A percentile compares a stretch with the other conserved stretches of the same genome.
Evolutionary conservation across 2,113 vertebrate species (phyloP).

Genomic region (Zosterops borbonicus): DNA sequence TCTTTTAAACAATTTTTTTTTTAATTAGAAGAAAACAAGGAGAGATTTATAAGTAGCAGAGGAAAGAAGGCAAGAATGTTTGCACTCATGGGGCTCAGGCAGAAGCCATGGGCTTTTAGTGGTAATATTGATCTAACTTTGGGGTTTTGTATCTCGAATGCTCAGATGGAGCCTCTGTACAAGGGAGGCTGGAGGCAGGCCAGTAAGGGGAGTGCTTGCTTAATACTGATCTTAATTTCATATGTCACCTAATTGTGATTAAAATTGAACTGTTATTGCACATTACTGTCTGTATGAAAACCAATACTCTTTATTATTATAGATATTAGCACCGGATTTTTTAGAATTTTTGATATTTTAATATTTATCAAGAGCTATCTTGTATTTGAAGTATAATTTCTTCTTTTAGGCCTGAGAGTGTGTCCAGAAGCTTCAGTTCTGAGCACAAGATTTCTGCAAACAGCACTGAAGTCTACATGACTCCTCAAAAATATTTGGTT

Average conservation of each 20-base stretch:
- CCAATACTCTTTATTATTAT: background rate
- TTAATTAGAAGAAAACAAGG: background rate
- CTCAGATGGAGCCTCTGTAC: background rate
- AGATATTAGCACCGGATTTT: background rate
- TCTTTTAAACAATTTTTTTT: background rate
- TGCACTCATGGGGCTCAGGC: rapidly evolving
- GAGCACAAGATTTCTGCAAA: background rate
- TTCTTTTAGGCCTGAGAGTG: background rate
- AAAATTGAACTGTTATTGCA: background rate
- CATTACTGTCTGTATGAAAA: background rate
- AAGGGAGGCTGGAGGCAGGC: background rate
- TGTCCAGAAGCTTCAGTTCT: background rate
- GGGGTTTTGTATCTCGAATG: background rate
- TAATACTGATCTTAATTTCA: background rate
- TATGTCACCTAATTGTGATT: background rate
- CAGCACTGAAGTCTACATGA: background rate
- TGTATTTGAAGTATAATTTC: background rate
- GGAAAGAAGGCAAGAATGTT: background rate
- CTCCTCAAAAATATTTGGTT: background rate
- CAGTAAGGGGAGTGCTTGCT: background rate
- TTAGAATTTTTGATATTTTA: background rate
- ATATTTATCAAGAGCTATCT: background rate
- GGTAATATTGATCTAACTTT: background rate
- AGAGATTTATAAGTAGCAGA: background rate
- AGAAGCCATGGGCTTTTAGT: background rate